Evolutionary conservation across 2,797 vertebrate genomes (phyloP).

Genomic region (Natrix natrix): DNA sequence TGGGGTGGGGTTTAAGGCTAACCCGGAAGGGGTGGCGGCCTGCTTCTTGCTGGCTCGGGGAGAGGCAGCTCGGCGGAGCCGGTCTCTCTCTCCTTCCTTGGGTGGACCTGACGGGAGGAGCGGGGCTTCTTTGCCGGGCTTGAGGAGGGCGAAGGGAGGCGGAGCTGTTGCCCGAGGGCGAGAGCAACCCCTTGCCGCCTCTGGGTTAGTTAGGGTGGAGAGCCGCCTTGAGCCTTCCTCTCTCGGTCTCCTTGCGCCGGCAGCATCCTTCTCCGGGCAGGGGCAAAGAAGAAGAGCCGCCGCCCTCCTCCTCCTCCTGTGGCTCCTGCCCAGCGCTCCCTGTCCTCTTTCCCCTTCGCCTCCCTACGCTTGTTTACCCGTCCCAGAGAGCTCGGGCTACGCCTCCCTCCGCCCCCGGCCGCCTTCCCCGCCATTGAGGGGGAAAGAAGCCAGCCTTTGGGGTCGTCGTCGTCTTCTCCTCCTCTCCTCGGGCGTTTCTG

Average conservation of each 20-base stretch:
- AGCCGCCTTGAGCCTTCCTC: neutral
- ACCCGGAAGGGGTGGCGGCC: constrained; percentile 20
- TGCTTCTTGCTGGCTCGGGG: neutral
- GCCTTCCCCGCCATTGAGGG: neutral
- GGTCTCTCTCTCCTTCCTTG: neutral
- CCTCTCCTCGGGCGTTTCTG: neutral
- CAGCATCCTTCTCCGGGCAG: neutral
- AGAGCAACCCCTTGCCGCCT: neutral
- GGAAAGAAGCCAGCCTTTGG: neutral
- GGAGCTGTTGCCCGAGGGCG: constrained; percentile 8
- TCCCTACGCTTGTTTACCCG: neutral
- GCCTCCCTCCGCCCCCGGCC: neutral
- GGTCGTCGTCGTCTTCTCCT: too few relatives aligned
- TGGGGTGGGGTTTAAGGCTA: constrained; percentile 31
- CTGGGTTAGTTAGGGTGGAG: neutral
- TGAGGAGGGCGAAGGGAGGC: neutral
- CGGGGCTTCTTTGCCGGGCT: neutral
- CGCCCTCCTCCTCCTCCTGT: too few relatives aligned
- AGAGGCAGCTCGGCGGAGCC: neutral
- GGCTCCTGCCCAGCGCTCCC: neutral
- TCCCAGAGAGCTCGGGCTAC: neutral
- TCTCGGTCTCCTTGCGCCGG: neutral
- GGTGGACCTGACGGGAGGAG: neutral
- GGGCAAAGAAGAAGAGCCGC: neutral
- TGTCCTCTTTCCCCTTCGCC: too few relatives aligned